Percentiles rank a stretch among this genome's conserved stretches.
These are phyloP conservation scores for Heteromormyrus szaboi DNA, from an alignment of 2,797 vertebrate species.

Conservation along the genomic window DNA sequence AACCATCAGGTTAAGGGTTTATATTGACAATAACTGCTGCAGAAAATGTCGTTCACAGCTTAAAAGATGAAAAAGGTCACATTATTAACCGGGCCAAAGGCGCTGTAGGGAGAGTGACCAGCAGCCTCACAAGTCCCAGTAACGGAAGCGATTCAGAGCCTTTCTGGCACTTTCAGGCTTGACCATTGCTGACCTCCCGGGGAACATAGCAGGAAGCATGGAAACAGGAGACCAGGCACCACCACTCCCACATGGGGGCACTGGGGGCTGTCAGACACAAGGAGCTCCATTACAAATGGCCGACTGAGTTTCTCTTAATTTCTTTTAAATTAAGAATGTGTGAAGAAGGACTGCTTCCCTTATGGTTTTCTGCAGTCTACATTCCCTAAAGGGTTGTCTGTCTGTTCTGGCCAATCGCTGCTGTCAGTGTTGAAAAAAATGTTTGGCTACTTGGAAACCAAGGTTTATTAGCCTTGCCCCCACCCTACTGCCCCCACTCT, in stretches of 20 bases:
- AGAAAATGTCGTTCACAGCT: background rate
- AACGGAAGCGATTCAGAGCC: background rate
- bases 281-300: background rate
- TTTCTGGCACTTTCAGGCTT: background rate
- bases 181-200: background rate
- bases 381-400: background rate
- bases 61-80: background rate
- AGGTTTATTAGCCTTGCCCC: conserved; percentile 19
- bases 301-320: background rate
- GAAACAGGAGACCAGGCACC: background rate
- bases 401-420: conserved; percentile 1
- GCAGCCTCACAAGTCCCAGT: background rate
- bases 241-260: background rate
- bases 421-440: conserved; percentile 3
- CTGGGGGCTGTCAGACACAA: background rate
- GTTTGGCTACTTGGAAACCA: conserved; percentile 28
- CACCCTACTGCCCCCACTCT: background rate
- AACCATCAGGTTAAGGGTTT: background rate
- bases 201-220: background rate
- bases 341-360: background rate
- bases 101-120: background rate
- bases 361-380: background rate
- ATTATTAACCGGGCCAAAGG: background rate
- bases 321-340: background rate
- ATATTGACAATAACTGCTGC: background rate